A percentile compares a stretch with the other conserved stretches of the same genome.
Evolutionary conservation across 2,113 vertebrate species (phyloP).

Genomic region (Promerops cafer): DNA sequence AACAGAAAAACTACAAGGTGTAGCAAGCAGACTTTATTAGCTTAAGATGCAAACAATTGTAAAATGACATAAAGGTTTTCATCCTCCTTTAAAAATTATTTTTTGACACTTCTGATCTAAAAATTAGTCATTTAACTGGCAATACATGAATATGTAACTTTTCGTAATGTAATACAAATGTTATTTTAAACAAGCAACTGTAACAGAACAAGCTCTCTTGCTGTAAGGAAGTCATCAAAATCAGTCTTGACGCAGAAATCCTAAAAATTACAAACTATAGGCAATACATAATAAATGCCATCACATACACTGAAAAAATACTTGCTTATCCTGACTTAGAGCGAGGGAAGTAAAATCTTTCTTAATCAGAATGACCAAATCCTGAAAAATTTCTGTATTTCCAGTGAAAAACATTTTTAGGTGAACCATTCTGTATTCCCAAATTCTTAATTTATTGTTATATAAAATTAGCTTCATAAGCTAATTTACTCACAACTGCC

Average conservation of each 20-base stretch:
- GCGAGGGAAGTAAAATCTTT: not conserved
- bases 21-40: conserved; percentile 50
- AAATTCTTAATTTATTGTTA: not conserved
- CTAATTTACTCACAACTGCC: conserved; percentile 39
- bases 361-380: not conserved
- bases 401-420: not conserved
- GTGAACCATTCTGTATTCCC: not conserved
- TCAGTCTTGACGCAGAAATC: not conserved
- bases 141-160: conserved; percentile 5
- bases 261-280: not conserved
- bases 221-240: not conserved
- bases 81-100: conserved; percentile 2
- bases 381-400: not conserved
- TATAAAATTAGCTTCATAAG: not conserved
- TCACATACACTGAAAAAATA: not conserved
- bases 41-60: conserved; percentile 42
- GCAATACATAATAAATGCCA: not conserved
- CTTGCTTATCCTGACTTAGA: not conserved
- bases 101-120: conserved; percentile 39
- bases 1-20: conserved; percentile 34
- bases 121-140: conserved; percentile 3
- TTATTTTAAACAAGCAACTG: not conserved
- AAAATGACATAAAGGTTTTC: conserved; percentile 47
- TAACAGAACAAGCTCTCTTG: not conserved
- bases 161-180: not conserved